phyloP scores from a whole-genome alignment of 2,113 vertebrate genomes.

The Dicrurus megarhynchus region DNA sequence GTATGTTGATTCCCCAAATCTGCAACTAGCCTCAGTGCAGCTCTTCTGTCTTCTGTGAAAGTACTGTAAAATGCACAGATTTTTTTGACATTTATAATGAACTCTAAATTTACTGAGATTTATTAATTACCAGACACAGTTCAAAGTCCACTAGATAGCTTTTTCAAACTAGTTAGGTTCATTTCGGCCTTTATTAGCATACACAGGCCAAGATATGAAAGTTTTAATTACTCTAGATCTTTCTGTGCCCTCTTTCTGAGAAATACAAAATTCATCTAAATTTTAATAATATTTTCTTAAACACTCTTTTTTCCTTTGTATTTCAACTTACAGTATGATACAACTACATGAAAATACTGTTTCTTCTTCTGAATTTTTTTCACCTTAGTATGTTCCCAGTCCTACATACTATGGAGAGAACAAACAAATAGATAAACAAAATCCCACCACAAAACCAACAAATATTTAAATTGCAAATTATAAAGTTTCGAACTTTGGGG shows the following conservation, averaged over 20 bases:
- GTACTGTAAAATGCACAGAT: not conserved
- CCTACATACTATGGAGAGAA: not conserved
- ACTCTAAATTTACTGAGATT: not conserved
- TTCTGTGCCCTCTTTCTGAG: not conserved
- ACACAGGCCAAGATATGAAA: not conserved
- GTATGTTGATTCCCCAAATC: not conserved
- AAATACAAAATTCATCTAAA: not conserved
- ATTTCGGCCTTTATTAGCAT: not conserved
- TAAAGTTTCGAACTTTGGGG: not conserved
- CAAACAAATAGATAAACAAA: not conserved
- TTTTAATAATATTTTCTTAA: not conserved
- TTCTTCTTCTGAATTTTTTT: not conserved
- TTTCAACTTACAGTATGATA: not conserved
- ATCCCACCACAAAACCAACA: not conserved
- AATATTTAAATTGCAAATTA: not conserved
- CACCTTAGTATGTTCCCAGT: not conserved
- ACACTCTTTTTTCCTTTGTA: not conserved
- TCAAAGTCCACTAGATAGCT: not conserved
- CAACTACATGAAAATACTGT: not conserved
- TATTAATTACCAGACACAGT: not conserved
- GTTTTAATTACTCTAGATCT: not conserved
- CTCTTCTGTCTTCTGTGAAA: not conserved
- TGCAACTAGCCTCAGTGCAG: not conserved
- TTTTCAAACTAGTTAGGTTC: not conserved
- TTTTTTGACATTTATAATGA: not conserved